phyloP scores from a whole-genome alignment of 2,113 vertebrate species.

The human region DNA sequence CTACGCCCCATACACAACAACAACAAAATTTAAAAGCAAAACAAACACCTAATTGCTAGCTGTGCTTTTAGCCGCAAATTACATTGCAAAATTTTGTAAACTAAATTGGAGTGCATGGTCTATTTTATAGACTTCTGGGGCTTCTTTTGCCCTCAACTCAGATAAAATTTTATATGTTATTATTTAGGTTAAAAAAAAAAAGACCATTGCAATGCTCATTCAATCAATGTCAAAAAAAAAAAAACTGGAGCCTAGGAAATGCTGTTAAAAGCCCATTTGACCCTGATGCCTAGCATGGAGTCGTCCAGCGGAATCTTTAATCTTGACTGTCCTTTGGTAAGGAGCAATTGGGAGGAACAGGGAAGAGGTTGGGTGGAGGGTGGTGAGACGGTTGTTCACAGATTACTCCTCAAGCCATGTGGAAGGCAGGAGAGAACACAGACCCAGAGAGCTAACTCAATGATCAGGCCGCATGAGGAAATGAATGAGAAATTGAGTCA shows the following conservation, averaged over 20 bases:
- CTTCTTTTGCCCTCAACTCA: not conserved
- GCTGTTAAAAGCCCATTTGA: not conserved
- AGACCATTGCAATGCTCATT: not conserved
- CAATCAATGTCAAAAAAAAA: not conserved
- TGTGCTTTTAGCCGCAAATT: not conserved
- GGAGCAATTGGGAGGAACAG: not conserved
- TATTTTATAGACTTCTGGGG: not conserved
- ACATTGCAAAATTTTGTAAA: not conserved
- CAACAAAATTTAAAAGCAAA: not conserved
- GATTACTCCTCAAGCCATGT: not conserved
- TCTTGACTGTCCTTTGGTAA: not conserved
- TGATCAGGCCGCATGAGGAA: not conserved
- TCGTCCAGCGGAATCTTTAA: too few species aligned
- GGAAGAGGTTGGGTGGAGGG: accelerated
- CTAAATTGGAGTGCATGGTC: not conserved
- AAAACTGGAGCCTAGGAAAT: not conserved
- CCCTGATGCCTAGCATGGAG: not conserved
- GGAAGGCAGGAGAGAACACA: not conserved
- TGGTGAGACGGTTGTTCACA: accelerated
- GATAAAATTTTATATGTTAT: not conserved
- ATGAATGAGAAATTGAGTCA: not conserved
- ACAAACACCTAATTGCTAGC: not conserved
- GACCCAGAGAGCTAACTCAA: not conserved
- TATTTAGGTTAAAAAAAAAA: not conserved
- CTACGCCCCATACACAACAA: not conserved